Evolutionary conservation across 2,888 invertebrate species (phyloP), one percentile per base, ranked within the genome.

Genomic region (Tenodera sinensis): DNA sequence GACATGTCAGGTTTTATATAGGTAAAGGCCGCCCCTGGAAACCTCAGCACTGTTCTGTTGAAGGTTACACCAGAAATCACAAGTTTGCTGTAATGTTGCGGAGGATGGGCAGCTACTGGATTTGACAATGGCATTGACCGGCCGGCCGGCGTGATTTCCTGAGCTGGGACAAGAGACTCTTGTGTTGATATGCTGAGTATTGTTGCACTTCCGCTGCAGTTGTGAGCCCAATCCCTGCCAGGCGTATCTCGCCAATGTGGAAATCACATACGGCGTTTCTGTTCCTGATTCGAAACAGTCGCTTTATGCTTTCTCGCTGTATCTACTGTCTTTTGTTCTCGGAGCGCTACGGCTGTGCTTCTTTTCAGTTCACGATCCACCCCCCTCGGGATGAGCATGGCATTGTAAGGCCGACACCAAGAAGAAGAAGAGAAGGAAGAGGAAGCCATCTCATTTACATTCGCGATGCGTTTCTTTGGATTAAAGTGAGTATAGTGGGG

Each of bases 381-480:
- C 25, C 42, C 85, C 85, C 85, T 34, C 28, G 30, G 28, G 83
- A 83, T 83, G 27, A 83, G 83, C 28, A 83, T 83, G 14, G 85
- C 54, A 71, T 71, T 71, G 54, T 71, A 71, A 71, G 54, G 25
- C 54, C 54, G 54, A 71, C 54, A 71, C 54, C 54, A 71, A 71
- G 54, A 71, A 71, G 54, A 71, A 71, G 54, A 71, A 71, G 54
- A 54, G 20, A 15, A 54, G 54, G 54, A 54, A 34, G 34, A 42
- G 54, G 54, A 71, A 47, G 27, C 42, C 86, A 81, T 28, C 86
- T 86, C 86, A 86, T 86, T 86, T 86, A 86, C 86, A 86, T 86
- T 86, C 86, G 71, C 86, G 28, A 81, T 86, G 86, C 86, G 86
- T 86, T 86, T 81, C 86, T 86, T 86, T 42, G 86, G 86, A 86